phyloP scores from a whole-genome alignment of 2,888 invertebrate genomes.

The Augiades crinisus region DNA sequence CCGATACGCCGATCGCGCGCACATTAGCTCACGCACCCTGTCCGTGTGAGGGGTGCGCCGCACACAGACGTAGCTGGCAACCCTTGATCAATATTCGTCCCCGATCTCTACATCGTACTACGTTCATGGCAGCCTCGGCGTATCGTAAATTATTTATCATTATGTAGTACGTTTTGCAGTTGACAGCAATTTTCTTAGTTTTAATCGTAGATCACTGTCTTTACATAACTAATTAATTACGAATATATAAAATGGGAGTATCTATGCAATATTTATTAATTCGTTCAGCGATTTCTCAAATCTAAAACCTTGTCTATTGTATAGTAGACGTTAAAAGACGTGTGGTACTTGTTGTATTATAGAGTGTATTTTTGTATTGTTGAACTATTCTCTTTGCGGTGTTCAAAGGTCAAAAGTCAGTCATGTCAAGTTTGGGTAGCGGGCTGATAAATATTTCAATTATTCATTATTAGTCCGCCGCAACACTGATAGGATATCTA shows the following conservation, averaged over 20 bases:
- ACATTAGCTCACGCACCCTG: slow-evolving; percentile 41
- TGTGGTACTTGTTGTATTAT: background rate
- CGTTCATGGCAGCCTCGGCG: slow-evolving; percentile 55
- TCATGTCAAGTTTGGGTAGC: slow-evolving; percentile 14
- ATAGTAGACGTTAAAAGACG: background rate
- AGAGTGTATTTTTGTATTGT: background rate
- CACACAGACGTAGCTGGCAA: slow-evolving; percentile 54
- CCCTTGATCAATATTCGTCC: slow-evolving; percentile 74
- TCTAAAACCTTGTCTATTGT: too few species aligned
- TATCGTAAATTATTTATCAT: slow-evolving; percentile 27
- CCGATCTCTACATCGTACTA: slow-evolving; percentile 56
- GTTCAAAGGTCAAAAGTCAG: slow-evolving; percentile 8
- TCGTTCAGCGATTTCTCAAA: too few species aligned
- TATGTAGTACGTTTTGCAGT: background rate
- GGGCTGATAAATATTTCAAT: slow-evolving; percentile 13
- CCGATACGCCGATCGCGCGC: slow-evolving; percentile 42
- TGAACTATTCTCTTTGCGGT: background rate
- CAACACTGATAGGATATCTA: slow-evolving; percentile 5
- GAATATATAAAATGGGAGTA: too few species aligned
- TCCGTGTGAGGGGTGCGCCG: slow-evolving; percentile 41
- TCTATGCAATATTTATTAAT: too few species aligned
- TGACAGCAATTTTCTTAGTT: background rate
- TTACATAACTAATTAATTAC: too few species aligned
- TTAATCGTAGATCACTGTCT: too few species aligned
- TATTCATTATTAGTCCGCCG: slow-evolving; percentile 10